Conservation (phyloP, 1,140 invertebrate species). For the Brachionus calyciflorus region DNA sequence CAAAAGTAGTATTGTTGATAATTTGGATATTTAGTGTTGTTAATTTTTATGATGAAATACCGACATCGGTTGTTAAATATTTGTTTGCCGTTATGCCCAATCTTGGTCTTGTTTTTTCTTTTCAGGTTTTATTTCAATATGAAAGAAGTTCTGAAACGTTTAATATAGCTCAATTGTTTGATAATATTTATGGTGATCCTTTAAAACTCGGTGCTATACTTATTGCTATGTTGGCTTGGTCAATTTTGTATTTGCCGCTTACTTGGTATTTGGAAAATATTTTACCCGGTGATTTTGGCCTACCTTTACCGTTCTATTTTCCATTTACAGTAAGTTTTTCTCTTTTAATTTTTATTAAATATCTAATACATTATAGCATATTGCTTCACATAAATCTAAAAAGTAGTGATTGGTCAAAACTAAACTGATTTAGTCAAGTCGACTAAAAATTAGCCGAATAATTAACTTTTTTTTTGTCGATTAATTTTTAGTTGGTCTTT, state of each 20-base stretch:
- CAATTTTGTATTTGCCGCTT: slow-evolving; percentile 52
- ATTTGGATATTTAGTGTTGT: slow-evolving; percentile 27
- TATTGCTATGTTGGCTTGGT: slow-evolving; percentile 19
- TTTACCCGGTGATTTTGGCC: slow-evolving; percentile 67
- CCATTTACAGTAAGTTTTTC: slow-evolving; percentile 64
- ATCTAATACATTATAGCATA: no score
- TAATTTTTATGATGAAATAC: slow-evolving; percentile 44
- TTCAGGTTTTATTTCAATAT: slow-evolving; percentile 35
- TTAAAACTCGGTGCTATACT: slow-evolving; percentile 19
- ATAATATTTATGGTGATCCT: slow-evolving; percentile 25
- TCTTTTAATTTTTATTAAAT: background rate
- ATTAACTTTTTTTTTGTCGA: no score
- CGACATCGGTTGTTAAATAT: slow-evolving; percentile 35
- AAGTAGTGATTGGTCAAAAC: no score
- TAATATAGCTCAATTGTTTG: slow-evolving; percentile 10
- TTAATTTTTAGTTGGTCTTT: no score
- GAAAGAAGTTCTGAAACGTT: slow-evolving; percentile 15
- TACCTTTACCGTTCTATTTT: slow-evolving; percentile 73
- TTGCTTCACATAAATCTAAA: no score
- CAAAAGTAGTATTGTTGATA: slow-evolving; percentile 12
- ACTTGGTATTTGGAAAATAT: slow-evolving; percentile 71
- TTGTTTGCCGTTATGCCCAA: slow-evolving; percentile 25
- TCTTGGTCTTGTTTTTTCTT: slow-evolving; percentile 11
- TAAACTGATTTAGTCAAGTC: no score
- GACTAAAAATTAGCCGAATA: no score